A percentile compares a stretch with the other conserved stretches of the same genome.
Conservation (phyloP, 2,797 vertebrate species). For the Pelodytes ibericus region DNA sequence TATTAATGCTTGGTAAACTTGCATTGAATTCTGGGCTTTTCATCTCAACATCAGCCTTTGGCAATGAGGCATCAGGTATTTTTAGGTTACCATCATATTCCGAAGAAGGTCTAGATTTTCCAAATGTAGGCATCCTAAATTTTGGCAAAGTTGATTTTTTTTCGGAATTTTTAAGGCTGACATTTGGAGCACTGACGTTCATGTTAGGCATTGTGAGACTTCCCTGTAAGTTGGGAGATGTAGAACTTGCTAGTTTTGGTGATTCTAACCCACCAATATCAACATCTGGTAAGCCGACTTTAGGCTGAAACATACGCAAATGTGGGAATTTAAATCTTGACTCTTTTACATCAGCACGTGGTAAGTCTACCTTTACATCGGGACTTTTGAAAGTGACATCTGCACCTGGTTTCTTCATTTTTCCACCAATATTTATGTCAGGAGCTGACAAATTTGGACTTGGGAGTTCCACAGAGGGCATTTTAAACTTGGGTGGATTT, state of each 20-base stretch:
- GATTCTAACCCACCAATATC: constrained; percentile 26
- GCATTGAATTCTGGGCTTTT: constrained; percentile 39
- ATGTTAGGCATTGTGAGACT: constrained; percentile 42
- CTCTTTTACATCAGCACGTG: constrained; percentile 17
- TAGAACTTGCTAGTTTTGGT: not conserved
- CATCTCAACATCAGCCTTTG: constrained; percentile 28
- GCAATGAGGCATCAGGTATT: constrained; percentile 33
- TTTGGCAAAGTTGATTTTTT: constrained; percentile 44
- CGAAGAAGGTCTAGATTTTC: constrained; percentile 28
- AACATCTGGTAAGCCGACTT: constrained; percentile 33
- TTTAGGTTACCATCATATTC: constrained; percentile 27
- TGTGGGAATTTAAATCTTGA: constrained; percentile 48
- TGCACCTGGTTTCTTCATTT: not conserved
- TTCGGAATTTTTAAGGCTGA: constrained; percentile 21
- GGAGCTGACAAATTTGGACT: not conserved
- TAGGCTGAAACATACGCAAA: constrained; percentile 44
- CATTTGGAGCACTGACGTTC: constrained; percentile 29
- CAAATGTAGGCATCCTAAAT: constrained; percentile 49
- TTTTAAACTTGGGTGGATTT: constrained; percentile 28
- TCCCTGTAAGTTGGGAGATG: constrained; percentile 22
- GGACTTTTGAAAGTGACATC: constrained; percentile 6
- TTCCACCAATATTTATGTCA: constrained; percentile 9
- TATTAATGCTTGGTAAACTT: constrained; percentile 15
- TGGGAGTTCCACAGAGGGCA: constrained; percentile 19
- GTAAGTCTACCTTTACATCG: not conserved